Percentiles rank a stretch among this genome's conserved stretches.
phyloP scores from a whole-genome alignment of 2,888 invertebrate species.

The Protonemura montana region DNA sequence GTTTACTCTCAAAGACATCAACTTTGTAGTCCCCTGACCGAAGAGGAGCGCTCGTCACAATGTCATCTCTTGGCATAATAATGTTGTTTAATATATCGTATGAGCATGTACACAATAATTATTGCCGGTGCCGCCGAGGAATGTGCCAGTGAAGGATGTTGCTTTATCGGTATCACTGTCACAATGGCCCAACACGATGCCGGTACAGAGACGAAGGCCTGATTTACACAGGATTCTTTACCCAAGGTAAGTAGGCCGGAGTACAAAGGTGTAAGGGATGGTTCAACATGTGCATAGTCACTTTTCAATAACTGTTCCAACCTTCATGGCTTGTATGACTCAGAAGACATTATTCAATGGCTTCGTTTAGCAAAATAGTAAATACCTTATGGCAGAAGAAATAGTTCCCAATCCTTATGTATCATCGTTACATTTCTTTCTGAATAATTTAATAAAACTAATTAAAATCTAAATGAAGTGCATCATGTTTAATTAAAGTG shows the following conservation, averaged over 20 bases:
- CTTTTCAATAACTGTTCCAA: too few relatives aligned
- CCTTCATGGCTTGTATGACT: too few relatives aligned
- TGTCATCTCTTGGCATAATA: neutral
- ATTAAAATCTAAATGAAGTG: neutral
- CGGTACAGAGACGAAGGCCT: neutral
- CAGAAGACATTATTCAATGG: too few relatives aligned
- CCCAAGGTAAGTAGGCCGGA: neutral
- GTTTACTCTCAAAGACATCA: neutral
- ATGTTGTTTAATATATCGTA: neutral
- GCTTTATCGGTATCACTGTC: neutral
- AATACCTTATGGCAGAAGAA: too few relatives aligned
- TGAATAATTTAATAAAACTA: neutral
- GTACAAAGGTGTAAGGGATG: neutral
- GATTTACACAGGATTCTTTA: neutral
- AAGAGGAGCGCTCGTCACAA: constrained; percentile 22
- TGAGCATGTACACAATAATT: constrained; percentile 33
- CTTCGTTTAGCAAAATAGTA: too few relatives aligned
- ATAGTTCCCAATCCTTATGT: too few relatives aligned
- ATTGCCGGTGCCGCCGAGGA: neutral
- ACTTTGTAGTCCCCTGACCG: constrained; percentile 12
- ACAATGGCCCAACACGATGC: neutral
- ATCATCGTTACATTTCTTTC: too few relatives aligned
- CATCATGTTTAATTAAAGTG: neutral
- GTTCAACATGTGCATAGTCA: neutral
- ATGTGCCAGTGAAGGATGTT: neutral